Percentiles rank a stretch among this genome's conserved stretches.
phyloP scores from a whole-genome alignment of 2,888 invertebrate genomes.

The Catotricha subobsoleta region DNA sequence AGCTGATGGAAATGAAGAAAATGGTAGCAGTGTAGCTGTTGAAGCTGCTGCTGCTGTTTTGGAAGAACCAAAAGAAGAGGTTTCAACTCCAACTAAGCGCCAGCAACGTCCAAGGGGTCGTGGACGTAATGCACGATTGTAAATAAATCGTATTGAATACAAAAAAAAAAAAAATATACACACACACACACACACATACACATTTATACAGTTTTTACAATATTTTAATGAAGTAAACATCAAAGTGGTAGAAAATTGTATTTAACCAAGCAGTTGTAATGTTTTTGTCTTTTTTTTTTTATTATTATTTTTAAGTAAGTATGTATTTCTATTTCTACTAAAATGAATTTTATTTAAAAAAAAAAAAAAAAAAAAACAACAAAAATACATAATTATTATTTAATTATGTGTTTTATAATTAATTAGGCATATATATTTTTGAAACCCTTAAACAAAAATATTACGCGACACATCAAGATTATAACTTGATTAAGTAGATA shows the following conservation, averaged over 20 bases:
- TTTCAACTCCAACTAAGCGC: constrained; percentile 16
- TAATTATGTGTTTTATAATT: too few species aligned
- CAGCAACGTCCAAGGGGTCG: constrained; percentile 26
- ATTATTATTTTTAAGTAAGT: too few species aligned
- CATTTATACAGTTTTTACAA: background rate
- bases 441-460: background rate
- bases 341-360: too few species aligned
- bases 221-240: too few species aligned
- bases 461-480: background rate
- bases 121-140: constrained; percentile 16
- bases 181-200: background rate
- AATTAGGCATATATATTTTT: too few species aligned
- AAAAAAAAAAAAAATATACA: background rate
- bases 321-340: too few species aligned
- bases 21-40: constrained; percentile 11
- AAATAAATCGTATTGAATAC: background rate
- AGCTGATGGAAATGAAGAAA: constrained; percentile 13
- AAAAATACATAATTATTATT: too few species aligned
- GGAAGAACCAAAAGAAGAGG: background rate
- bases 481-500: too few species aligned
- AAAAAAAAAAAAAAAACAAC: too few species aligned
- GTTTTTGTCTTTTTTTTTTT: too few species aligned
- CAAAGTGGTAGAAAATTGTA: too few species aligned
- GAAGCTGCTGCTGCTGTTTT: constrained; percentile 14
- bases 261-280: too few species aligned